phyloP scores from a whole-genome alignment of 2,797 vertebrate genomes.

The Eupleurogrammus muticus region DNA sequence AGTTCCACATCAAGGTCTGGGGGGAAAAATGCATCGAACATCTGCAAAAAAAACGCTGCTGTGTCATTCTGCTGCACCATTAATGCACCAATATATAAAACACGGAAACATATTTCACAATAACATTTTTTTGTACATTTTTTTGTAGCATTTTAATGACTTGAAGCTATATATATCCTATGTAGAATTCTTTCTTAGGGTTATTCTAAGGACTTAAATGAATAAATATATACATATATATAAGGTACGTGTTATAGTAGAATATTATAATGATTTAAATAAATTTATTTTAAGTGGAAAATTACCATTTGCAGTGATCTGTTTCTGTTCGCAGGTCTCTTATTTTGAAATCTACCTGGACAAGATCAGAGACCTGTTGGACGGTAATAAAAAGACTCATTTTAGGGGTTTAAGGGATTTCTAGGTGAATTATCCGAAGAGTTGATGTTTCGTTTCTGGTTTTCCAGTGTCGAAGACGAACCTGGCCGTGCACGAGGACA shows the following conservation, averaged over 20 bases:
- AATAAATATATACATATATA: too few relatives aligned
- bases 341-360: constrained; percentile 97
- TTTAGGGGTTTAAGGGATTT: neutral
- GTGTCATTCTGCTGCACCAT: too few relatives aligned
- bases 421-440: neutral
- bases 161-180: too few relatives aligned
- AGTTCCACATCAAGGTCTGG: constrained; percentile 98
- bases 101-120: too few relatives aligned
- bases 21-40: constrained; percentile 27
- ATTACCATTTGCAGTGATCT: neutral
- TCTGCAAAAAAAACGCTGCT: too few relatives aligned
- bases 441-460: constrained; percentile 3
- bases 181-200: too few relatives aligned
- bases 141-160: too few relatives aligned
- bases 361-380: constrained; percentile 93
- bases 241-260: too few relatives aligned
- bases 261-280: too few relatives aligned
- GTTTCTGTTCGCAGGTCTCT: constrained; percentile 85
- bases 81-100: neutral
- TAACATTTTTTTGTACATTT: too few relatives aligned
- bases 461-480: constrained; percentile 94
- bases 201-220: too few relatives aligned
- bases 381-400: constrained; percentile 79
- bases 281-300: too few relatives aligned
- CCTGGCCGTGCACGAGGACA: constrained; percentile 94